Percentiles rank a stretch among this genome's conserved stretches.
These are phyloP conservation scores for Drosophila phalerata DNA, from an alignment of 2,888 invertebrate species.

Conservation along the genomic window DNA sequence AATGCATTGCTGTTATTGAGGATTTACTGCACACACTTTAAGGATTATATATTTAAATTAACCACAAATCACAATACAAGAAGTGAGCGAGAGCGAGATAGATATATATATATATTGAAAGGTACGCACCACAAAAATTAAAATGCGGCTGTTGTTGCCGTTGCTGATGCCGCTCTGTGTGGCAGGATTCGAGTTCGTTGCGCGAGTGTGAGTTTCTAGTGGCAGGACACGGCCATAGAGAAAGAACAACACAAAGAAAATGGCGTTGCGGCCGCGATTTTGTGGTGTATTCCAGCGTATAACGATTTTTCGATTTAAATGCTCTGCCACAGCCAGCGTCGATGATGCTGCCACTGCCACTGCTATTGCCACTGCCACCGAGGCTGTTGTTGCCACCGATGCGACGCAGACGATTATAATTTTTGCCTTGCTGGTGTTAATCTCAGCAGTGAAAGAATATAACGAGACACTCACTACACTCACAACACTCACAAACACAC, in stretches of 20 bases:
- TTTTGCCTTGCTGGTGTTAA: constrained; percentile 62
- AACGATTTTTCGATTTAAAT: constrained; percentile 78
- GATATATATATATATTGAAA: constrained; percentile 53
- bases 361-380: constrained; percentile 26
- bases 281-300: constrained; percentile 66
- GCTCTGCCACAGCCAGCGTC: constrained; percentile 39
- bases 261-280: constrained; percentile 64
- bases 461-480: constrained; percentile 47
- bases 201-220: constrained; percentile 64
- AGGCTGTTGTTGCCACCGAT: constrained; percentile 27
- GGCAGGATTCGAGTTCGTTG: constrained; percentile 64
- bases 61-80: constrained; percentile 72
- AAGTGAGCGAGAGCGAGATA: constrained; percentile 24
- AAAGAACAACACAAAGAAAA: constrained; percentile 46
- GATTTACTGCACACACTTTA: constrained; percentile 52
- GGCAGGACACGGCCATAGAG: constrained; percentile 62
- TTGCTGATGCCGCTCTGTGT: constrained; percentile 32
- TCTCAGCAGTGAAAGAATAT: constrained; percentile 64
- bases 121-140: constrained; percentile 72
- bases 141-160: constrained; percentile 68
- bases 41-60: constrained; percentile 77
- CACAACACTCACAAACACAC: constrained; percentile 16
- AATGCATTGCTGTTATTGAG: neutral
- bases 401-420: constrained; percentile 60
- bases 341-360: constrained; percentile 36